phyloP scores from a whole-genome alignment of 2,888 invertebrate genomes.

The Eutolmus rufibarbis region DNA sequence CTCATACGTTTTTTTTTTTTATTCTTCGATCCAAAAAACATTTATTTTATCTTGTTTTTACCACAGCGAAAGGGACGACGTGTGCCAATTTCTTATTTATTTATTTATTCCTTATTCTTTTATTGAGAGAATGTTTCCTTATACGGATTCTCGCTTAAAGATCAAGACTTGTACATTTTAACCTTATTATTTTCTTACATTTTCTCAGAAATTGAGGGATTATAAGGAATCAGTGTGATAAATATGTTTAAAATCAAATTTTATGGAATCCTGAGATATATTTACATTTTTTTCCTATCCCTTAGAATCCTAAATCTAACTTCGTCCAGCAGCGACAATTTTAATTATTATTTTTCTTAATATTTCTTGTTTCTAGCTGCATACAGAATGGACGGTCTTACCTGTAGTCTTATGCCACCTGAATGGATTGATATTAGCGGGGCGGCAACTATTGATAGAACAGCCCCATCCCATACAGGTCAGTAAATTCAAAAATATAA shows the following conservation, averaged over 20 bases:
- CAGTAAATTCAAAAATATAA: conserved; percentile 40
- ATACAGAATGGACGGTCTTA: conserved; percentile 46
- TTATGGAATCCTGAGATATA: no score
- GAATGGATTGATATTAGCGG: conserved; percentile 58
- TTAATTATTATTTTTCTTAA: not conserved
- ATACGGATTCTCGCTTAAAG: not conserved
- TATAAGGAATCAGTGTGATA: not conserved
- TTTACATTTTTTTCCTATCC: not conserved
- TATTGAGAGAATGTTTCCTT: not conserved
- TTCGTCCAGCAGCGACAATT: not conserved
- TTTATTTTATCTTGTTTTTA: not conserved
- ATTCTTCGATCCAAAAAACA: not conserved
- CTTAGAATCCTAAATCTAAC: not conserved
- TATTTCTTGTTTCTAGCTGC: conserved; percentile 29
- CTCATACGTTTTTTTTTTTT: not conserved
- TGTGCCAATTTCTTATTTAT: not conserved
- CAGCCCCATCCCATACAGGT: conserved; percentile 53
- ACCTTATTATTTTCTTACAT: not conserved
- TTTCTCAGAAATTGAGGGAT: not conserved
- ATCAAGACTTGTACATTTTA: not conserved
- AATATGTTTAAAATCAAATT: no score
- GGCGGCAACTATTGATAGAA: conserved; percentile 47
- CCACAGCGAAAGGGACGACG: not conserved
- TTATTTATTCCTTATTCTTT: not conserved
- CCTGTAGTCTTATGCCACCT: conserved; percentile 50